phyloP scores from a whole-genome alignment of 2,888 invertebrate species.

The Drosophila quinaria region DNA sequence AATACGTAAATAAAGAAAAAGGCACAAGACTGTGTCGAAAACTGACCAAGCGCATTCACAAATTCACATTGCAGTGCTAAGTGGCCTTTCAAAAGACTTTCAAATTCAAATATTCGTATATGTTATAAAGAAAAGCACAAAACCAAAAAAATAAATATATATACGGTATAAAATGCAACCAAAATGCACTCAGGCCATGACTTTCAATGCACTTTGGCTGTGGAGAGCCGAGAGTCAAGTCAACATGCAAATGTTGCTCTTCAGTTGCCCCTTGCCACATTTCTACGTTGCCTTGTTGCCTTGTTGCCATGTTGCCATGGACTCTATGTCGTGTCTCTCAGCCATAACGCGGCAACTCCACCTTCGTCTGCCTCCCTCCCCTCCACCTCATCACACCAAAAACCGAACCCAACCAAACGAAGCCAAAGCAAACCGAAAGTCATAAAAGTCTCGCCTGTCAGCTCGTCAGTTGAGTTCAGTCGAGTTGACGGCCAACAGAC shows the following conservation, averaged over 20 bases:
- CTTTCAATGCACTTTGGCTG: conserved; percentile 58
- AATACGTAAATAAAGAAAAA: conserved; percentile 33
- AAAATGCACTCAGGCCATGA: conserved; percentile 61
- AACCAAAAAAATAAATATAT: conserved; percentile 2
- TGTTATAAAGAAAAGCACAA: conserved; percentile 38
- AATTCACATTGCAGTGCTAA: conserved; percentile 45
- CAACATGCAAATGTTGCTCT: conserved; percentile 63
- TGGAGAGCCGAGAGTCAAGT: conserved; percentile 11
- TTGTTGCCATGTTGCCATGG: conserved; percentile 12
- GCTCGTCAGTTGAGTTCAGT: conserved; percentile 50
- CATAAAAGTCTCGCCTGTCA: conserved; percentile 68
- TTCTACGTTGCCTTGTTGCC: background rate
- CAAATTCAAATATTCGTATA: conserved; percentile 52
- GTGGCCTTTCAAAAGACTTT: conserved; percentile 67
- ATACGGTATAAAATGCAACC: conserved; percentile 13
- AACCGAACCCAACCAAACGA: background rate
- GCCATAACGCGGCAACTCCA: conserved; percentile 58
- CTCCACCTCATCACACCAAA: background rate
- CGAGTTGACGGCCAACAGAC: conserved; percentile 12
- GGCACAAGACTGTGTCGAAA: conserved; percentile 11
- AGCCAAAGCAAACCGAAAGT: conserved; percentile 32
- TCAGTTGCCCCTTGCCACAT: background rate
- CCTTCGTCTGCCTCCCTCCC: conserved; percentile 5
- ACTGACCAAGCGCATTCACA: conserved; percentile 55
- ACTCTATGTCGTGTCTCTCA: conserved; percentile 55